Evolutionary conservation across 2,888 invertebrate species (phyloP), one percentile per base, ranked within the genome.

Genomic region (Xestia c-nigrum): DNA sequence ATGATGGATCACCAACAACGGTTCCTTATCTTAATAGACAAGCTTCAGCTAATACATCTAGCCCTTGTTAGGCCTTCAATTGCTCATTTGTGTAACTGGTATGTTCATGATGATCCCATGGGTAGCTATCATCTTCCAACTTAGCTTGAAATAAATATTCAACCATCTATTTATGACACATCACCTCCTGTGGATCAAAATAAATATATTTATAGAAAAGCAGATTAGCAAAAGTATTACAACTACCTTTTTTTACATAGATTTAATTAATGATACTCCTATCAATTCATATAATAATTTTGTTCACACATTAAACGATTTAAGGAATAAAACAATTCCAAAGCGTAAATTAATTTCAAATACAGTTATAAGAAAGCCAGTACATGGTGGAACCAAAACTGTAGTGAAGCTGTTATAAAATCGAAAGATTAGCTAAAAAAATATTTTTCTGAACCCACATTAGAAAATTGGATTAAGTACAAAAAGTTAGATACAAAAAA

Each of bases 401-500:
- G 47, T 47, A 47, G 66, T 66, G 47, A 47, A 31, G 66, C 47
- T 66, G 66, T 66, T 3, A 7, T 47, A 31, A 66, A 66, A 46
- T 65, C 43, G 19, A 65, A 65, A 65, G 65, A 46, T 46, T 46
- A 46, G 46, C 24, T 65, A 65, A 65, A 46, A 46, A 16, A 46
- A 24, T 65, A 46, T 65, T 63, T 52, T n/a, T 52, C 52, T 52
- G 21, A 52, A 52, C n/a, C 52, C 3, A 52, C 7, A 21, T n/a
- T 52, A 9, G 52, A 52, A 52, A 52, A 52, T 10, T 52, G 52
- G 52, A 52, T 52, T 19, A 52, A 9, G 0, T 52, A 52, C 7
- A 69, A 74, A 65, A 71, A 78, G 16, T 10, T 74, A 67, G 74
- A 78, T 74, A 57, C 71, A 52, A 43, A 57, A 52, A 79, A 69